Percentiles rank a stretch among this genome's conserved stretches.
phyloP scores from a whole-genome alignment of 2,797 vertebrate genomes.

The Mastacembelus armatus region DNA sequence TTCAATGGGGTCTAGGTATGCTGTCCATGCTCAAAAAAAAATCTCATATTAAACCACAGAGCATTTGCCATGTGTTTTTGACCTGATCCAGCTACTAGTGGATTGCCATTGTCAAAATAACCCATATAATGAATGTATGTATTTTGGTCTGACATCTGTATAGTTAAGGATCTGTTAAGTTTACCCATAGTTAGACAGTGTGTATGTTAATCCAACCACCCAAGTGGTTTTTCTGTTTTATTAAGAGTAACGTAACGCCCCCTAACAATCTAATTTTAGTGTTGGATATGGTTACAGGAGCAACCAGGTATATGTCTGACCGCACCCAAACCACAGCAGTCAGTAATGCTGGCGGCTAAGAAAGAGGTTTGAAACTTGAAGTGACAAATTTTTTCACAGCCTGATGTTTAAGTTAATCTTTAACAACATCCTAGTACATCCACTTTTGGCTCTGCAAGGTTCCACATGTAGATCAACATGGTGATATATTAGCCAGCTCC shows the following conservation, averaged over 20 bases:
- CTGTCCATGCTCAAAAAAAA: not conserved
- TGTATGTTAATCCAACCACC: not conserved
- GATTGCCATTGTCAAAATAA: too few relatives aligned
- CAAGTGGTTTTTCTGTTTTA: not conserved
- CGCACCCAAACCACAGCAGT: constrained; percentile 11
- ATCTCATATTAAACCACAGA: not conserved
- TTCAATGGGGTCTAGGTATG: not conserved
- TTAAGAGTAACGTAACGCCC: constrained; percentile 12
- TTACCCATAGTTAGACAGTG: not conserved
- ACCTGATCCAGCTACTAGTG: too few relatives aligned
- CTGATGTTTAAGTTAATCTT: not conserved
- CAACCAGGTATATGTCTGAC: constrained; percentile 18
- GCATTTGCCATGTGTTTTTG: not conserved
- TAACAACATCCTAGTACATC: not conserved
- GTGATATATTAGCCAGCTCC: not conserved
- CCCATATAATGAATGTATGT: too few relatives aligned
- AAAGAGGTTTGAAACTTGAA: not conserved
- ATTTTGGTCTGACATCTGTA: too few relatives aligned
- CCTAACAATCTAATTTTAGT: not conserved
- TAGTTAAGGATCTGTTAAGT: too few relatives aligned
- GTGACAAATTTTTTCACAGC: not conserved
- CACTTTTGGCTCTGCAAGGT: not conserved
- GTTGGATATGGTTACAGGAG: not conserved
- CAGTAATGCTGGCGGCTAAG: constrained; percentile 1
- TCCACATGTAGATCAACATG: not conserved